These are phyloP conservation scores for Kryptolebias marmoratus DNA, from an alignment of 2,113 vertebrate genomes.

Conservation along the genomic window DNA sequence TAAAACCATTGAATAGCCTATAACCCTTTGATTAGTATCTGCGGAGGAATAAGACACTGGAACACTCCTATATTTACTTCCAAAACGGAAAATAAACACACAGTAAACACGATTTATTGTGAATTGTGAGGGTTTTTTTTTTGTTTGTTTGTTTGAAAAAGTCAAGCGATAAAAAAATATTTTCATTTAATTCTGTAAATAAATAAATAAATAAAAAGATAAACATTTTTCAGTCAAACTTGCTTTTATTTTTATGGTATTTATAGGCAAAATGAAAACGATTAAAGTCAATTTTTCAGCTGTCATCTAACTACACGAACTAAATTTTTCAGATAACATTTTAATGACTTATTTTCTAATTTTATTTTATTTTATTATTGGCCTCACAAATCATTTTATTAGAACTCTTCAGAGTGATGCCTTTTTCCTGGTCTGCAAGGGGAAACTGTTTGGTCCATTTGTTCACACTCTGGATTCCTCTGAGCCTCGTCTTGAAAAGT, in stretches of 20 bases:
- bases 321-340: too few species aligned
- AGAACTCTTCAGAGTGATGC: too few species aligned
- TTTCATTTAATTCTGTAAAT: too few species aligned
- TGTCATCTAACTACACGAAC: too few species aligned
- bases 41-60: conserved; percentile 5
- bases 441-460: not conserved
- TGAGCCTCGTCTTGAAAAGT: not conserved
- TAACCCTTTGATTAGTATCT: conserved; percentile 63
- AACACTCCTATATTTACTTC: conserved; percentile 2
- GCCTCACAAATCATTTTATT: not conserved
- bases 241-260: too few species aligned
- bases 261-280: too few species aligned
- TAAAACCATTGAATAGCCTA: conserved; percentile 69
- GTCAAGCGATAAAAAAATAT: too few species aligned
- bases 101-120: not conserved
- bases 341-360: too few species aligned
- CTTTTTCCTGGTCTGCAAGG: not conserved
- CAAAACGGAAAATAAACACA: not conserved
- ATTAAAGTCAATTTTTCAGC: too few species aligned
- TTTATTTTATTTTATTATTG: not conserved
- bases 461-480: too few species aligned
- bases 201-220: too few species aligned
- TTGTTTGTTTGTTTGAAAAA: not conserved
- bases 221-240: too few species aligned
- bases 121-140: not conserved